Base-by-base conservation (phyloP, 2,888 invertebrate species). In the Lycophotia porphyrea region DNA sequence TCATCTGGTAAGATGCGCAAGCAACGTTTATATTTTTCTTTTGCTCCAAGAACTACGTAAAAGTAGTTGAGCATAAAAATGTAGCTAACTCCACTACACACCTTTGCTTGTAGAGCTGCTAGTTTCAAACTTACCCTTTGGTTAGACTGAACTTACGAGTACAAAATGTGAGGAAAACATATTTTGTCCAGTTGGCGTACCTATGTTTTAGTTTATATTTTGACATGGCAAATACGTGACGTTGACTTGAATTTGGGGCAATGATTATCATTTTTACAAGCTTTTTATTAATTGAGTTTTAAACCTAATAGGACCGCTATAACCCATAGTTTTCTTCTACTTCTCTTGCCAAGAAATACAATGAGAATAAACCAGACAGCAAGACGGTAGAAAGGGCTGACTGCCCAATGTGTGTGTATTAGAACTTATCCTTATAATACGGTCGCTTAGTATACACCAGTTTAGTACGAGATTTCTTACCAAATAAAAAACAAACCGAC, bases 51-150 rank as follows among this genome's bases (percentile, higher is more conserved):
- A 76, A 64, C 24, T 74, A 36, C 0, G 55, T 27, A 27, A 55
- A 49, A 60, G 24, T 65, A 60, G 71, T 81, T 79, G 66, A 42
- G 65, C 67, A 76, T 80, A 71, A 67, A 76, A 84, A 84, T 80
- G 81, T 69, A 61, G 27, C 74, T 74, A 84, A 80, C 49, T 71
- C 61, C 60, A 55, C 70, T 55, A 55, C 55, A 69, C 79, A 80
- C 80, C 70, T 74, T 44, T 58, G 55, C 68, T 61, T 69, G 69
- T 78, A 78, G n/a, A 52, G 72, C 64, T 71, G 58, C 39, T 34
- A 79, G 61, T 81, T 83, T 42, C 60, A 44, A 81, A 81, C 66
- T 81, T 78, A 61, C 36, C 69, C 73, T 66, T 47, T 27, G 69
- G 69, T 73, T 58, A 66, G 31, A 73, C 55, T 18, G 39, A 79